Evolutionary conservation across 2,797 vertebrate species (phyloP).

Genomic region (Otolemur crassicaudatus): DNA sequence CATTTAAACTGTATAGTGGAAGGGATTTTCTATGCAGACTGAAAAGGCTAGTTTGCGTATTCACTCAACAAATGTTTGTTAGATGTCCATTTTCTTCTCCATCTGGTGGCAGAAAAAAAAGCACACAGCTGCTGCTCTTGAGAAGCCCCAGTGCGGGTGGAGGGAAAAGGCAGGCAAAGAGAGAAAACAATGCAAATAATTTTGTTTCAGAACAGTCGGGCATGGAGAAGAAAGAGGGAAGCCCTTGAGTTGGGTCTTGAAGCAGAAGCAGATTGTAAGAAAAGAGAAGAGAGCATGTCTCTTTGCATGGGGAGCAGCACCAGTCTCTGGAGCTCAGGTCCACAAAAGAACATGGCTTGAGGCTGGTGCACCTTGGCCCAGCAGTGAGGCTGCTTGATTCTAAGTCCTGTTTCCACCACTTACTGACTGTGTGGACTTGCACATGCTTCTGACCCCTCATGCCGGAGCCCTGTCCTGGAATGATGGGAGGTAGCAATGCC

Average conservation of each 20-base stretch:
- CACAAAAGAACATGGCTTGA: fast-evolving
- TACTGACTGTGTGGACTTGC: background rate
- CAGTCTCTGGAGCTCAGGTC: background rate
- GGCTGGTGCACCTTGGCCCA: no score
- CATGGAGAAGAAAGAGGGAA: background rate
- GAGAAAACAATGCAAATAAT: background rate
- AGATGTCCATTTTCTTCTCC: background rate
- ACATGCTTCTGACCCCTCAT: fast-evolving
- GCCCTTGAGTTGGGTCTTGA: background rate
- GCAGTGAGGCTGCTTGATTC: no score
- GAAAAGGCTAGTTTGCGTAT: background rate
- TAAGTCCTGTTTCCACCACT: background rate
- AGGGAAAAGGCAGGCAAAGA: background rate
- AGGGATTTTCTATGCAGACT: background rate
- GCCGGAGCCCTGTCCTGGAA: background rate
- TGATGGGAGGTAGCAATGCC: fast-evolving
- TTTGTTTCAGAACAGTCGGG: fast-evolving
- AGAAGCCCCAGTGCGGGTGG: fast-evolving
- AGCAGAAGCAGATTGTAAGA: background rate
- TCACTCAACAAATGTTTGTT: background rate
- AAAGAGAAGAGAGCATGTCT: background rate
- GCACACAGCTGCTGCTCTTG: background rate
- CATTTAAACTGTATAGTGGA: background rate
- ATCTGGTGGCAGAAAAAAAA: background rate
- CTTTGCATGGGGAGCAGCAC: fast-evolving